A percentile compares a stretch with the other conserved stretches of the same genome.
phyloP scores from a whole-genome alignment of 2,797 vertebrate species.

The Semaprochilodus insignis region DNA sequence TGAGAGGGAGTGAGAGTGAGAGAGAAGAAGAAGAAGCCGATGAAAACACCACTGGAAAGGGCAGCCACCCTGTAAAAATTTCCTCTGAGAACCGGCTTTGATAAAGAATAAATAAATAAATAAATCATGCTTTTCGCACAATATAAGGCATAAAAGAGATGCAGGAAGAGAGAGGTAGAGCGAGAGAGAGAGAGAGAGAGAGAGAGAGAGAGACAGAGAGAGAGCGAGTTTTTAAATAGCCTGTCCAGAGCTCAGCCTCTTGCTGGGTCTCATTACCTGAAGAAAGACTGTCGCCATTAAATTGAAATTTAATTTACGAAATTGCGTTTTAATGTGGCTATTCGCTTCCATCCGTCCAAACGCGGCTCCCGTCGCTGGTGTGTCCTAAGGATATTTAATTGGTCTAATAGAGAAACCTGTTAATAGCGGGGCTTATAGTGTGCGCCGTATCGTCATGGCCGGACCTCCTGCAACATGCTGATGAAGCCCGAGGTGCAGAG shows the following conservation, averaged over 20 bases:
- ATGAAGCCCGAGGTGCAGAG: constrained; percentile 26
- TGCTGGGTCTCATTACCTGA: constrained; percentile 68
- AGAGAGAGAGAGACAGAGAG: constrained; percentile 60
- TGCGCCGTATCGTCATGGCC: constrained; percentile 72
- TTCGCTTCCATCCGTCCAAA: constrained; percentile 73
- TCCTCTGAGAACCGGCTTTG: constrained; percentile 49
- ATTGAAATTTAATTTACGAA: constrained; percentile 82
- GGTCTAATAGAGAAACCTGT: constrained; percentile 80
- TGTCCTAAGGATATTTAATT: constrained; percentile 80
- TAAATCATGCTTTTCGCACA: constrained; percentile 43
- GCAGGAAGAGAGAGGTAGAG: constrained; percentile 57
- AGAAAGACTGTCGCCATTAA: constrained; percentile 80
- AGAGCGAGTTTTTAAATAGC: constrained; percentile 57
- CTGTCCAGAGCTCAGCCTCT: constrained; percentile 43
- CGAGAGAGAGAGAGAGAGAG: constrained; percentile 46
- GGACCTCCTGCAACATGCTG: constrained; percentile 17
- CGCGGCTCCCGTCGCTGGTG: constrained; percentile 69
- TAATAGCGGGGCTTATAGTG: constrained; percentile 76
- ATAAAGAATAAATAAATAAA: constrained; percentile 45
- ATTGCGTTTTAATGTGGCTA: constrained; percentile 81
- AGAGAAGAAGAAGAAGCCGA: constrained; percentile 34
- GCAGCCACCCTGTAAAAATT: constrained; percentile 43
- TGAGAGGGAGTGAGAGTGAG: background rate
- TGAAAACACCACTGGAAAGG: constrained; percentile 56
- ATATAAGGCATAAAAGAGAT: constrained; percentile 56